phyloP scores from a whole-genome alignment of 2,888 invertebrate genomes.

The Cerastis rubricosa region DNA sequence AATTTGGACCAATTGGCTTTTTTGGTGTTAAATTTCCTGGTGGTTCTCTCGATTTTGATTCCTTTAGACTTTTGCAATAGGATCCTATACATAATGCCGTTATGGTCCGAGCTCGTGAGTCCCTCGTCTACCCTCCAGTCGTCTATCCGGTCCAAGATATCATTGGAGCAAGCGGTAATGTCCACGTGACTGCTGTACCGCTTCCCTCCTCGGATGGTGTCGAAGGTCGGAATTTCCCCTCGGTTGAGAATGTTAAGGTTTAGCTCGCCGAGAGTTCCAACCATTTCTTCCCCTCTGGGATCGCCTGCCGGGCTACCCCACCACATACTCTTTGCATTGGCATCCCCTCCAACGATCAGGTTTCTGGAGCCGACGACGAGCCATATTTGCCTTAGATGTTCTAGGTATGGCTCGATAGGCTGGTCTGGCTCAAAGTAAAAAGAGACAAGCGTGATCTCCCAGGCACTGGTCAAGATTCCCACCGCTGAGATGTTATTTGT shows the following conservation, averaged over 20 bases:
- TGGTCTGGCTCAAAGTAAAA: conserved; percentile 3
- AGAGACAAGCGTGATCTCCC: conserved; percentile 9
- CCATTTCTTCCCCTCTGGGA: background rate
- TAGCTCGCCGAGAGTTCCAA: too few relatives aligned
- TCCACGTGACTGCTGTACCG: too few relatives aligned
- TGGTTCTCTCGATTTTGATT: background rate
- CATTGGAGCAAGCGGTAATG: too few relatives aligned
- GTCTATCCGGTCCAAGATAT: background rate
- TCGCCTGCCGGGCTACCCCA: background rate
- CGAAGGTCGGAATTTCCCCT: too few relatives aligned
- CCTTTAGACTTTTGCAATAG: too few relatives aligned
- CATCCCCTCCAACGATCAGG: conserved; percentile 4
- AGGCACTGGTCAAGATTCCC: conserved; percentile 14
- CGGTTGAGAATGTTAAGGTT: too few relatives aligned
- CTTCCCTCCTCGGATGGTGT: background rate
- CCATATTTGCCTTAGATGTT: background rate
- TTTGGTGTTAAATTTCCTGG: background rate
- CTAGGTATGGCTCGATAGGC: background rate
- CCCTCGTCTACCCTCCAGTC: too few relatives aligned
- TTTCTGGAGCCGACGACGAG: background rate
- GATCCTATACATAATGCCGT: too few relatives aligned
- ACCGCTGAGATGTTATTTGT: background rate
- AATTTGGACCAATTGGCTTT: background rate
- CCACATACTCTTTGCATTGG: background rate
- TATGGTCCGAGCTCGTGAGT: background rate